These are phyloP conservation scores for Petrolisthes cinctipes DNA, from an alignment of 2,888 invertebrate genomes.

Conservation along the genomic window DNA sequence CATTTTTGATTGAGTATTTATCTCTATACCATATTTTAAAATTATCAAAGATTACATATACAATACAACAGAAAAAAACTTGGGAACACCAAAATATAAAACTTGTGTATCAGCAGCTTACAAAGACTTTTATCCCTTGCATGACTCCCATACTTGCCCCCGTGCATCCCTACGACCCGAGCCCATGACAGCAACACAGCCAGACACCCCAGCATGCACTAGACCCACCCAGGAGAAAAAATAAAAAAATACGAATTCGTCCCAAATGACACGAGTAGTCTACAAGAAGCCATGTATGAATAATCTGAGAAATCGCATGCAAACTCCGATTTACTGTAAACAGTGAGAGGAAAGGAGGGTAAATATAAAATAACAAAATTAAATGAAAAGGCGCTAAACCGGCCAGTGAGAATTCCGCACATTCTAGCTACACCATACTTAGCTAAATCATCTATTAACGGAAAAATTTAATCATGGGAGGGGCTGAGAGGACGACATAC, in stretches of 20 bases:
- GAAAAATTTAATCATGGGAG: conserved; percentile 13
- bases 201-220: background rate
- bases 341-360: conserved; percentile 1
- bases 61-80: too few relatives aligned
- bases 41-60: too few relatives aligned
- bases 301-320: conserved; percentile 26
- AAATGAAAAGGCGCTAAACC: background rate
- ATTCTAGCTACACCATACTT: conserved; percentile 31
- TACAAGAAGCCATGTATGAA: conserved; percentile 21
- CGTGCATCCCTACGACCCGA: background rate
- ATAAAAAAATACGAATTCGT: background rate
- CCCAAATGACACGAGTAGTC: conserved; percentile 4
- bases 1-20: too few relatives aligned
- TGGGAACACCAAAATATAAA: too few relatives aligned
- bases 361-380: background rate
- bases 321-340: conserved; percentile 31
- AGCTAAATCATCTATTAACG: conserved; percentile 18
- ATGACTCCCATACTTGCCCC: too few relatives aligned
- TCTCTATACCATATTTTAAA: too few relatives aligned
- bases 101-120: too few relatives aligned
- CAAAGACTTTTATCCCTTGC: too few relatives aligned
- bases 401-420: conserved; percentile 3
- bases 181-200: background rate
- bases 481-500: conserved; percentile 30
- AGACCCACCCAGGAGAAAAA: background rate